Conservation (phyloP, 2,888 invertebrate genomes). For the Daptonema setosum region DNA sequence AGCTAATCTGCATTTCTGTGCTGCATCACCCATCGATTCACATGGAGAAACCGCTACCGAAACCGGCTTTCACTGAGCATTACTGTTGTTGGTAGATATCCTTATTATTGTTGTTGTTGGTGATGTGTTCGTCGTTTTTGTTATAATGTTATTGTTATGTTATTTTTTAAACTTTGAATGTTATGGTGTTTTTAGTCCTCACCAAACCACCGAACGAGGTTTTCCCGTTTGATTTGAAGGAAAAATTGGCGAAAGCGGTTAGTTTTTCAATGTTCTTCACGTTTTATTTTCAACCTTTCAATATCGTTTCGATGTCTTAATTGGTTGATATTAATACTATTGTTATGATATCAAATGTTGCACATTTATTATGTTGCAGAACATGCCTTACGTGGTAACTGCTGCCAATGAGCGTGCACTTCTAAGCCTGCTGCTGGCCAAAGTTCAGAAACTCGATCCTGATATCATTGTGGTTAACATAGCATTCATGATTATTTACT, state of each 20-base stretch:
- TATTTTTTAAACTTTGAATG: neutral
- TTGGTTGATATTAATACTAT: too few species aligned
- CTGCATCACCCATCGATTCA: neutral
- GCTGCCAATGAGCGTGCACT: slow-evolving; percentile 63
- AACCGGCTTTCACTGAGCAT: neutral
- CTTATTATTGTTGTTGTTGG: neutral
- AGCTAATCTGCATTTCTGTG: neutral
- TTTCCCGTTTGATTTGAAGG: slow-evolving; percentile 63
- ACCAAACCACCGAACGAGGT: slow-evolving; percentile 53
- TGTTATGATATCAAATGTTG: neutral
- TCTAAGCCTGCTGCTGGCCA: slow-evolving; percentile 60
- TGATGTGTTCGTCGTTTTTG: neutral
- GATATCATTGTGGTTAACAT: slow-evolving; percentile 53
- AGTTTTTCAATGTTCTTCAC: slow-evolving; percentile 3
- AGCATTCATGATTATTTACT: too few species aligned
- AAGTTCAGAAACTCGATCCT: slow-evolving; percentile 65
- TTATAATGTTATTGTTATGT: too few species aligned
- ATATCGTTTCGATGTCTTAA: too few species aligned
- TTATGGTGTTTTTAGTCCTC: slow-evolving; percentile 40
- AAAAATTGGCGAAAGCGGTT: slow-evolving; percentile 38
- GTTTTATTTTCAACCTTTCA: neutral
- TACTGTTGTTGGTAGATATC: slow-evolving; percentile 1
- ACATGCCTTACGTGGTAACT: slow-evolving; percentile 43
- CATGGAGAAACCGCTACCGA: neutral
- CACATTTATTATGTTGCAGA: slow-evolving; percentile 15